Evolutionary conservation across 2,113 vertebrate genomes (phyloP), one percentile per base, ranked within the genome.

Genomic region (Glareola pratincola): DNA sequence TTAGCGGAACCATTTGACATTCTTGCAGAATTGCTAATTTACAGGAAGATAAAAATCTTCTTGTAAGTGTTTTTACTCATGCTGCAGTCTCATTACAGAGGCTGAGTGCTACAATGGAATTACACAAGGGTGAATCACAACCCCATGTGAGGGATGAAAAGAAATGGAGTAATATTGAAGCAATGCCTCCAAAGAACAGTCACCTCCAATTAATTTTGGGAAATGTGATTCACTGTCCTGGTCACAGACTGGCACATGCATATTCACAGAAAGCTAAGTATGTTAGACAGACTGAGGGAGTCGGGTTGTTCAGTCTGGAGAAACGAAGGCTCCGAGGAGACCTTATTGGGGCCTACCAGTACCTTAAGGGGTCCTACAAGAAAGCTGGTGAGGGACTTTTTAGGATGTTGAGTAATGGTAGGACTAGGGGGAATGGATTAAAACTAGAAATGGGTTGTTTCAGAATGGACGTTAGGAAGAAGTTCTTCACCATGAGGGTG

Each of bases 11-110:
- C 79, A 81, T 95, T 91, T 94, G 78, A 91, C 81, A 80, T 94
- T 77, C 87, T 95, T 79, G 29, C 62, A 94, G 83, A 86, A 91
- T 19, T 78, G 29, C 76, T 94, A 87, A 96, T 92, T 91, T 95
- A 62, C 53, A 73, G 53, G 57, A 92, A 91, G 85, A 97, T 92
- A 85, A 95, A 97, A 95, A 96, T 90, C 82, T 85, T 29, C 78
- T 76, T 95, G 32, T 30, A 60, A 83, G 23, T 90, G 67, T 8
- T 94, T 95, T 88, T 74, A 67, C 51, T 84, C 56, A 19, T 60
- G 32, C 67, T 92, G 83, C 63, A 91, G 64, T 84, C 76, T 93
- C 88, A 60, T 88, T 96, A 80, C 27, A 60, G 92, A 96, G 73
- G 63, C 59, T 67, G 51, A 91, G 14, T 73, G 50, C 67, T 69